Evolutionary conservation across 2,113 vertebrate species (phyloP), one percentile per base, ranked within the genome.

Genomic region (Alectura lathami): DNA sequence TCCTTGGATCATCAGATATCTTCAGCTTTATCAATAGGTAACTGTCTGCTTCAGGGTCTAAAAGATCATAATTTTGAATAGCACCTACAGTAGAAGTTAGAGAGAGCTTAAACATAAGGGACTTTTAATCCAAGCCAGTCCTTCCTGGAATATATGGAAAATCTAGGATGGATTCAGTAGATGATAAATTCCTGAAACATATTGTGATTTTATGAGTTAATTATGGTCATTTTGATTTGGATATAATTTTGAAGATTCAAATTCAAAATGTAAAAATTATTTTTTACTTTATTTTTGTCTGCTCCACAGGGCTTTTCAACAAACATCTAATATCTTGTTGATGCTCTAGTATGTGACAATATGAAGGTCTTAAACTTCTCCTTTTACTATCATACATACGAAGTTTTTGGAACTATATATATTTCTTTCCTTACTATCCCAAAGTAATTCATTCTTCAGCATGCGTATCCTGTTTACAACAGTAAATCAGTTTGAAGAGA

Each of bases 401-500:
- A 86, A 75, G 16, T 75, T 74, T 86, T 54, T 87, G 17, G n/a
- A 77, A 34, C 3, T 75, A 2, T 53, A 60, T 36, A 3, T n/a
- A 32, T 51, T 74, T 64, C 4, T 79, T 81, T 72, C 56, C 64
- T 84, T 88, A 76, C 30, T 84, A 3, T 59, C 26, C 9, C 13
- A 69, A 87, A 79, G 6, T 43, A 88, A 66, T 85, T 92, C 3
- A 82, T 78, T 79, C 36, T 89, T 89, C 45, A 53, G 20, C 34
- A 36, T 56, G 69, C 79, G 30, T 6, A 30, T 82, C 83, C 73
- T 92, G 26, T 89, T 92, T 92, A 79, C 59, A 68, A 69, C 13
- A 87, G 40, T 29, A 94, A 87, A 94, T 84, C 36, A 45, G 15
- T 84, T 56, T 86, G 56, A 78, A 91, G 81, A 78, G 17, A 92